Conservation (phyloP, 2,797 vertebrate species). For the Podarcis siculus region DNA sequence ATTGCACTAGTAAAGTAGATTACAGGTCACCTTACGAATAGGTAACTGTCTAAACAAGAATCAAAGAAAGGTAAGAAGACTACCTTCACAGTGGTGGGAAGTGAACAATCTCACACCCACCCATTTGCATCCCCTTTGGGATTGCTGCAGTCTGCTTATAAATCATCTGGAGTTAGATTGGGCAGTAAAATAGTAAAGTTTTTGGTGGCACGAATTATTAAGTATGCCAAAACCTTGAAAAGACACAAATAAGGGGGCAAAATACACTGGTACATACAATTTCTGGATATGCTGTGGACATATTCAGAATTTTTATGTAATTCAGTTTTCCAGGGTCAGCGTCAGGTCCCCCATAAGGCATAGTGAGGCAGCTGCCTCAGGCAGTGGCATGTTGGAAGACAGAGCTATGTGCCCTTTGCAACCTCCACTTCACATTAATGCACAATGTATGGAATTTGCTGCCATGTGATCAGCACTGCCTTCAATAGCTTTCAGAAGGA, state of each 20-base stretch:
- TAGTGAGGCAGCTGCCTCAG: too few species aligned
- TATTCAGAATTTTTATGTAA: too few species aligned
- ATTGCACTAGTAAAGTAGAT: neutral
- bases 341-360: too few species aligned
- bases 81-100: neutral
- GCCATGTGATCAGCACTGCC: neutral
- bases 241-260: too few species aligned
- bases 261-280: too few species aligned
- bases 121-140: neutral
- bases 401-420: neutral
- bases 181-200: too few species aligned
- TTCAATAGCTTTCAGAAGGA: neutral
- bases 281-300: too few species aligned
- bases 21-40: neutral
- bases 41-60: neutral
- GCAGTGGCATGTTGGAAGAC: neutral
- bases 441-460: neutral
- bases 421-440: neutral
- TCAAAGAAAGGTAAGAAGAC: neutral
- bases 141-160: neutral
- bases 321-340: too few species aligned
- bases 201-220: too few species aligned
- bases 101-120: neutral
- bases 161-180: neutral
- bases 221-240: too few species aligned